Evolutionary conservation across 2,797 vertebrate genomes (phyloP), one percentile per base, ranked within the genome.

Genomic region (Gypaetus barbatus): DNA sequence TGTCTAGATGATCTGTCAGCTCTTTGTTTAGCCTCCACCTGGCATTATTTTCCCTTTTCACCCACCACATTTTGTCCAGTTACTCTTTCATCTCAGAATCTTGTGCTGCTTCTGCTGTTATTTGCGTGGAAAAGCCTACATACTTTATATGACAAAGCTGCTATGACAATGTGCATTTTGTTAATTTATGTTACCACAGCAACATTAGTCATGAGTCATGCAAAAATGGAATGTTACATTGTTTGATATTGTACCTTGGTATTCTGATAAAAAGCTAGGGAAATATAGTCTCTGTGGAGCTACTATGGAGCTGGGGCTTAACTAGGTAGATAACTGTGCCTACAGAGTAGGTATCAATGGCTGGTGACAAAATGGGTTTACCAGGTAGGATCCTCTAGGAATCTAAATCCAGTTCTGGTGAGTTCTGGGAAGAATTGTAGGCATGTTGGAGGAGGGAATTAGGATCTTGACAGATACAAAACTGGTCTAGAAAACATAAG

Each of bases 171-270:
- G 90, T 90, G 69, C 66, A 27, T 89, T 82, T 89, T 37, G 63
- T 87, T 92, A 84, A 92, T 90, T 82, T 90, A 60, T 83, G 96
- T 96, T 95, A 70, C 93, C 88, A 90, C 90, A 94, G 95, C 92
- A 95, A 96, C 89, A 28, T 51, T 27, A 51, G 49, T 49, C 49
- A 28, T 69, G 70, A 94, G 39, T 87, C 80, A 82, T 66, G 78
- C 2, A 7, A 87, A 91, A 86, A 90, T 33, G 37, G 76, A 54
- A 31, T n/a, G 58, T 84, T 86, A 49, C 43, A 22, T 66, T 93
- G 90, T 92, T 79, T 93, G 74, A n/a, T 89, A n/a, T 54, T 69
- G 58, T 46, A 79, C 74, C 76, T 84, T 81, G 39, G 41, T 74
- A 75, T 89, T 84, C 92, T 93, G 60, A 48, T 58, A 52, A 83